phyloP scores from a whole-genome alignment of 2,888 invertebrate genomes.

The Drosophila monieri region DNA sequence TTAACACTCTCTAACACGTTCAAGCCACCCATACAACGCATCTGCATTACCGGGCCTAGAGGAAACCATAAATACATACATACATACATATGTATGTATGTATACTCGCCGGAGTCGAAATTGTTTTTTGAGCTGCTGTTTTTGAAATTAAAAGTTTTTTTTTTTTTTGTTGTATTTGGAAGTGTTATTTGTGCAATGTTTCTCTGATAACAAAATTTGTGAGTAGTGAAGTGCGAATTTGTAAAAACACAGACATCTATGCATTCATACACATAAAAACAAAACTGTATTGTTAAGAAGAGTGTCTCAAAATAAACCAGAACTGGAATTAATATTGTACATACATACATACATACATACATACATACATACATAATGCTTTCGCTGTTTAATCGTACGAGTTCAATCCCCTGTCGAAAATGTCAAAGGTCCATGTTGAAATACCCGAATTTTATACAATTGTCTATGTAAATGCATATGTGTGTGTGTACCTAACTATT shows the following conservation, averaged over 20 bases:
- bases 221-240: background rate
- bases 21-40: constrained; percentile 16
- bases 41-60: background rate
- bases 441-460: background rate
- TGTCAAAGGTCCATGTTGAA: background rate
- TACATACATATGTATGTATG: constrained; percentile 10
- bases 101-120: background rate
- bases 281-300: background rate
- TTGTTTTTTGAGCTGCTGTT: background rate
- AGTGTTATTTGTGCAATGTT: background rate
- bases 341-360: background rate
- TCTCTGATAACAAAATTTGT: background rate
- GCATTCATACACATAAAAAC: background rate
- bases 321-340: background rate
- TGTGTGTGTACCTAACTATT: background rate
- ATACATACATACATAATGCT: too few relatives aligned
- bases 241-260: background rate
- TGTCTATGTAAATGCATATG: background rate
- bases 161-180: background rate
- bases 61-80: background rate
- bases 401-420: background rate
- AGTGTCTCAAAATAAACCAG: background rate
- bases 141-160: too few relatives aligned
- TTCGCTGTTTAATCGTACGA: background rate
- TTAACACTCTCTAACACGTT: constrained; percentile 30